Conservation (phyloP, 2,888 invertebrate species). For the Dynastes tityus region DNA sequence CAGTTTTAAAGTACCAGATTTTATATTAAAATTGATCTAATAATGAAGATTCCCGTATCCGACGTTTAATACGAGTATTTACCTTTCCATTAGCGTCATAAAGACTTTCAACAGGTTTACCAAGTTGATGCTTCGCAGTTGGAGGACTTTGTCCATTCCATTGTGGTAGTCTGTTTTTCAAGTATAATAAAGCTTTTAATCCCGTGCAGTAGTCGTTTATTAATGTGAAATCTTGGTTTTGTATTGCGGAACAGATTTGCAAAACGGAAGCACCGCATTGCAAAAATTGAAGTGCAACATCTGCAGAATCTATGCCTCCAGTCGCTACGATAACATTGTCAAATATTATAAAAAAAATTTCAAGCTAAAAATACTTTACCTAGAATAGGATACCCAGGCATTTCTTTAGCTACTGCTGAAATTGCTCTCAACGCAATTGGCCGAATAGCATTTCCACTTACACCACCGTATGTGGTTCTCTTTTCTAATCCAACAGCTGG, state of each 20-base stretch:
- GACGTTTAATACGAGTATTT: slow-evolving; percentile 51
- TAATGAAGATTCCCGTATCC: too few relatives aligned
- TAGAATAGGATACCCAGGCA: slow-evolving; percentile 93
- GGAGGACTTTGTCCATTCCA: slow-evolving; percentile 99
- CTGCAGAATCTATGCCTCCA: slow-evolving; percentile 98
- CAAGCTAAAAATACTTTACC: slow-evolving; percentile 71
- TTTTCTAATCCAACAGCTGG: slow-evolving; percentile 89
- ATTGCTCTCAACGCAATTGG: slow-evolving; percentile 95
- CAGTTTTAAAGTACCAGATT: too few relatives aligned
- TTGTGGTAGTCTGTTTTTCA: slow-evolving; percentile 79
- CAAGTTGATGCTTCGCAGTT: slow-evolving; percentile 90
- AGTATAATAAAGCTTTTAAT: slow-evolving; percentile 88
- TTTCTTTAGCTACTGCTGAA: slow-evolving; percentile 85
- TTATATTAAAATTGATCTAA: too few relatives aligned
- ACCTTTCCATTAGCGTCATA: slow-evolving; percentile 81
- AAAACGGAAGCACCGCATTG: slow-evolving; percentile 93
- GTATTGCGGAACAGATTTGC: slow-evolving; percentile 96
- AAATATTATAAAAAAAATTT: background rate
- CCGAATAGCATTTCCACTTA: slow-evolving; percentile 92
- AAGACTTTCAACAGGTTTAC: slow-evolving; percentile 85
- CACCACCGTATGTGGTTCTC: slow-evolving; percentile 94
- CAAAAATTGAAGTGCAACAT: slow-evolving; percentile 94
- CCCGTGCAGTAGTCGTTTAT: slow-evolving; percentile 96
- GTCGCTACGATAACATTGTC: slow-evolving; percentile 70
- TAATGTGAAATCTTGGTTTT: slow-evolving; percentile 98